Evolutionary conservation across 2,888 invertebrate genomes (phyloP).

Genomic region (Cartodere bifasciata): DNA sequence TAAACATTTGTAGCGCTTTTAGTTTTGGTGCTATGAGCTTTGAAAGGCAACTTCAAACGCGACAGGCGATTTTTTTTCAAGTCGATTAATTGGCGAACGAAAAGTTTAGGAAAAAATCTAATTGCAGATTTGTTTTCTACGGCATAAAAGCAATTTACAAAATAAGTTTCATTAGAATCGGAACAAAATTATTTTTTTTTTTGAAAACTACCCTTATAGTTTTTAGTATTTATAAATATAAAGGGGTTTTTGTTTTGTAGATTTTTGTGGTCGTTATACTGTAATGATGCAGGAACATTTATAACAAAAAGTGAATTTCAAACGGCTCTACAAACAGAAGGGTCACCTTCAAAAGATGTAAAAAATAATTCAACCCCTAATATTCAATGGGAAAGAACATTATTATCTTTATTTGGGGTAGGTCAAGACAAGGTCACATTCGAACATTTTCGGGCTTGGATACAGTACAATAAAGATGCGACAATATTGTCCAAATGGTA

Average conservation of each 20-base stretch:
- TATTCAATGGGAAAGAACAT: slow-evolving; percentile 31
- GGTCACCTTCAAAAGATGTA: slow-evolving; percentile 22
- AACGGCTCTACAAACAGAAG: slow-evolving; percentile 45
- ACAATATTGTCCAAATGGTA: slow-evolving; percentile 71
- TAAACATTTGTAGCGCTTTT: too few species aligned
- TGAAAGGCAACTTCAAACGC: too few species aligned
- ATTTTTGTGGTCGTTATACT: slow-evolving; percentile 78
- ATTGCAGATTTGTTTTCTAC: too few species aligned
- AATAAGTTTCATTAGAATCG: too few species aligned
- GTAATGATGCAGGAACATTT: slow-evolving; percentile 64
- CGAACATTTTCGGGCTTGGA: slow-evolving; percentile 70
- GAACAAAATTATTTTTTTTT: too few species aligned
- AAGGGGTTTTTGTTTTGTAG: slow-evolving; percentile 36
- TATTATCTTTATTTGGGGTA: slow-evolving; percentile 31
- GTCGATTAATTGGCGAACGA: too few species aligned
- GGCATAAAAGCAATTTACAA: too few species aligned
- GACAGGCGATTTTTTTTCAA: too few species aligned
- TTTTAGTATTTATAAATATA: too few species aligned
- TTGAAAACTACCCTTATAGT: too few species aligned
- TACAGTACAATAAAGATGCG: slow-evolving; percentile 59
- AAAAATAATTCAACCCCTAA: slow-evolving; percentile 22
- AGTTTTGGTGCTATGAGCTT: too few species aligned
- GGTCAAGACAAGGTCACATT: slow-evolving; percentile 47
- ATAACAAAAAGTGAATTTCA: slow-evolving; percentile 66
- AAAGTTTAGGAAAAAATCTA: too few species aligned